phyloP scores from a whole-genome alignment of 2,888 invertebrate species.

The Leucophora obtusa region DNA sequence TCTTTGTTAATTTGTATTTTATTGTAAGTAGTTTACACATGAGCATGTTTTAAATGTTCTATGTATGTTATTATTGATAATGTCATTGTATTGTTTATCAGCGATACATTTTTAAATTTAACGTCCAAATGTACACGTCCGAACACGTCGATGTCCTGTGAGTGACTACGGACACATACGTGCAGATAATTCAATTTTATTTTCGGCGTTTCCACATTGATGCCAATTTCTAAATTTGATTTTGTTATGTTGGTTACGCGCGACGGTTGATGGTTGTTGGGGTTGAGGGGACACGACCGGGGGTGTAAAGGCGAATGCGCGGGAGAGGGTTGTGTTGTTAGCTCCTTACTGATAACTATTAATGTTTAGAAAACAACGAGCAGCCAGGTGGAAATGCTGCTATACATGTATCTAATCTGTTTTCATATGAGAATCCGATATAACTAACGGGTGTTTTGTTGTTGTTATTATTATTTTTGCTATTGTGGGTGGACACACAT shows the following conservation, averaged over 20 bases:
- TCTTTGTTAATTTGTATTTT: constrained; percentile 26
- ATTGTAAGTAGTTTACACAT: constrained; percentile 8
- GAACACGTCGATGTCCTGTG: constrained; percentile 69
- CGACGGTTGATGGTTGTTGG: constrained; percentile 64
- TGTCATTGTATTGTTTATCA: constrained; percentile 23
- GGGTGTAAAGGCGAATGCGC: constrained; percentile 59
- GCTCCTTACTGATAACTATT: constrained; percentile 60
- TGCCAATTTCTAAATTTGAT: constrained; percentile 77
- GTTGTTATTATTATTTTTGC: constrained; percentile 40
- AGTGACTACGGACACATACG: constrained; percentile 72
- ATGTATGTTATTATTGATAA: neutral
- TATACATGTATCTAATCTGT: constrained; percentile 51
- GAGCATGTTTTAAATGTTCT: constrained; percentile 6
- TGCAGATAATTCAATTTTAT: constrained; percentile 77
- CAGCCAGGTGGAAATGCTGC: constrained; percentile 56
- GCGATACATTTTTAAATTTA: constrained; percentile 22
- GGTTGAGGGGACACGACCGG: constrained; percentile 36
- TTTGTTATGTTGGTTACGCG: constrained; percentile 72
- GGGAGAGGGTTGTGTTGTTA: constrained; percentile 60
- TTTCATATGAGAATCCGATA: constrained; percentile 60
- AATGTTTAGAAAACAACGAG: constrained; percentile 47
- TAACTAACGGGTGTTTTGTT: constrained; percentile 45
- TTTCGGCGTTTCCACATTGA: constrained; percentile 76
- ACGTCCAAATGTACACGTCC: constrained; percentile 69
- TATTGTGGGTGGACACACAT: constrained; percentile 65